Evolutionary conservation across 2,888 invertebrate genomes (phyloP).

Genomic region (Drosophila infuscata): DNA sequence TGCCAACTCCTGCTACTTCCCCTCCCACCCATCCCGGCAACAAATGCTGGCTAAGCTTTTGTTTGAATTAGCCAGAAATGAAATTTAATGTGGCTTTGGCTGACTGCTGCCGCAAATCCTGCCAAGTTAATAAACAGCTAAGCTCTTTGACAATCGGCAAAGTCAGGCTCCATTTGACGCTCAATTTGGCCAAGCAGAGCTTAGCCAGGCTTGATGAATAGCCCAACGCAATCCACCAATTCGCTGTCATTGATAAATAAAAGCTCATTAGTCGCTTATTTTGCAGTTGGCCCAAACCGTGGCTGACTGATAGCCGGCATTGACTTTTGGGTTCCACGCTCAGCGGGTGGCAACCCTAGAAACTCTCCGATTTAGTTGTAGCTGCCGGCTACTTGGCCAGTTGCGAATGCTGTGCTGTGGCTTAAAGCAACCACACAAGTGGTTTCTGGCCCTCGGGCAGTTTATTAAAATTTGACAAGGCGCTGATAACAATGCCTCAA

Average conservation of each 20-base stretch:
- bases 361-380: constrained; percentile 12
- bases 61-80: constrained; percentile 64
- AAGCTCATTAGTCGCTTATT: constrained; percentile 69
- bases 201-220: constrained; percentile 47
- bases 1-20: constrained; percentile 1
- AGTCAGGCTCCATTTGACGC: constrained; percentile 71
- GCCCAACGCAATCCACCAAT: constrained; percentile 2
- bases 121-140: constrained; percentile 74
- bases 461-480: constrained; percentile 63
- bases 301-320: constrained; percentile 66
- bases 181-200: constrained; percentile 55
- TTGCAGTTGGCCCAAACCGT: constrained; percentile 45
- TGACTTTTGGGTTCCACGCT: constrained; percentile 63
- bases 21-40: background rate
- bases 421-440: constrained; percentile 63
- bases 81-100: constrained; percentile 65
- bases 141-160: constrained; percentile 53
- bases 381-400: constrained; percentile 28
- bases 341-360: constrained; percentile 47
- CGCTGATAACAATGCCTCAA: constrained; percentile 64
- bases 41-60: constrained; percentile 22
- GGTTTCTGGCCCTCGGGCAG: constrained; percentile 11
- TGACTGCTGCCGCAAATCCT: constrained; percentile 38
- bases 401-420: constrained; percentile 8
- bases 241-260: constrained; percentile 76